Evolutionary conservation across 2,888 invertebrate species (phyloP).

Genomic region (Troglohyphantes excavatus): DNA sequence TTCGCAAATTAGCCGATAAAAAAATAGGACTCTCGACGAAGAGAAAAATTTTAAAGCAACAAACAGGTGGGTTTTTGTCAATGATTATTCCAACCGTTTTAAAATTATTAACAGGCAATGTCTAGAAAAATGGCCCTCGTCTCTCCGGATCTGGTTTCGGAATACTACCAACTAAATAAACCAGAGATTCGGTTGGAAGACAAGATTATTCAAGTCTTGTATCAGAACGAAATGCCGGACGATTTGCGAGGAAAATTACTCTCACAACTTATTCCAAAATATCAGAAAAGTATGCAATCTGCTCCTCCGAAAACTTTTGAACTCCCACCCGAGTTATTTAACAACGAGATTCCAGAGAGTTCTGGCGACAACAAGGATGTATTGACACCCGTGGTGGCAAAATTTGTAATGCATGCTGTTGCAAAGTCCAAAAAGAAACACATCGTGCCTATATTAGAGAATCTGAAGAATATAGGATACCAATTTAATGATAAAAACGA

Average conservation of each 20-base stretch:
- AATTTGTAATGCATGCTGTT: neutral
- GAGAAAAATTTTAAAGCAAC: too few relatives aligned
- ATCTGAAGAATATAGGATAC: neutral
- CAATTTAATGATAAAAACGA: slow-evolving; percentile 23
- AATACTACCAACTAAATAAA: neutral
- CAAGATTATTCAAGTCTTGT: neutral
- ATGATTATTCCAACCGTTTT: neutral
- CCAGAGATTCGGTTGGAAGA: neutral
- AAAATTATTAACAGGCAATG: neutral
- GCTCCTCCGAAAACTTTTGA: neutral
- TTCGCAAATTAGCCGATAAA: neutral
- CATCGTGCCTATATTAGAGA: slow-evolving; percentile 20
- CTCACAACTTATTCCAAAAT: slow-evolving; percentile 1
- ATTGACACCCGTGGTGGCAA: neutral
- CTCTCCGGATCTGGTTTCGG: neutral
- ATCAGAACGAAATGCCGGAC: neutral
- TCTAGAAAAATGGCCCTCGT: neutral
- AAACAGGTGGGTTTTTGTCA: neutral
- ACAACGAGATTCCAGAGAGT: neutral
- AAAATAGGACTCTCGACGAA: too few relatives aligned
- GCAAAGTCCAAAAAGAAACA: neutral
- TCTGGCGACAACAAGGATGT: neutral
- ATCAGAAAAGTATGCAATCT: neutral
- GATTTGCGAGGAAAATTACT: slow-evolving; percentile 1
- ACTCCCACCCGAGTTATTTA: too few relatives aligned